Base-by-base conservation (phyloP, 2,797 vertebrate genomes). In the Pantherophis vulpinus region DNA sequence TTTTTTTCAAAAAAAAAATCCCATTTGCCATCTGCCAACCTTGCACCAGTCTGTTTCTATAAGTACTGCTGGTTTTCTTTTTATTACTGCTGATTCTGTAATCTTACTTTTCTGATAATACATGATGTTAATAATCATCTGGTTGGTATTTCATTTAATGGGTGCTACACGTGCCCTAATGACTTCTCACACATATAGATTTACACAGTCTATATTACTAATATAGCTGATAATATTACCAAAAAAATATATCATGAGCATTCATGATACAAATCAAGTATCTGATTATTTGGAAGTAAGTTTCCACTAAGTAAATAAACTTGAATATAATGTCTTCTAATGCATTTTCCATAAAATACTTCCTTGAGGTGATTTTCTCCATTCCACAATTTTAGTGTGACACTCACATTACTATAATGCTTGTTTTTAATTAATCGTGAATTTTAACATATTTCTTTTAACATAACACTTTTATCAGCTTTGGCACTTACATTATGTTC, bases 21-120 rank as follows among this genome's bases (percentile, higher is more conserved):
- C 83, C 90, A 96, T 96, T 97, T 95, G 90, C 97, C 97, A 96
- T 96, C 95, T 97, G 96, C 95, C 95, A 96, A 92, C 58, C 55
- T 37, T 14, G 25, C 14, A 13, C 6, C 95, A 96, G 95, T 90
- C 97, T 93, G 1, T 51, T 94, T 90, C 63, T 90, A 47, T 86
- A 29, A 14, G 2, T 66, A 66, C 59, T 66, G 37, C 23, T 63
- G 25, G 6, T 59, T 51, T 59, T 37, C 61, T 55, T 37, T 8
- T 37, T 14, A 74, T 37, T 86, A 14, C 1, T 90, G 13, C 47
- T 59, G 23, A 37, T 79, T 90, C 74, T 59, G 32, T 58, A 90
- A 87, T 5, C 59, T 59, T 87, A 37, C 3, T 27, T 83, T 37
- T 47, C 29, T 59, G 89, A 29, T 47, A 87, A 87, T 88, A 51